A percentile compares a stretch with the other conserved stretches of the same genome.
phyloP scores from a whole-genome alignment of 2,888 invertebrate genomes.

The Meliscaeva auricollis region DNA sequence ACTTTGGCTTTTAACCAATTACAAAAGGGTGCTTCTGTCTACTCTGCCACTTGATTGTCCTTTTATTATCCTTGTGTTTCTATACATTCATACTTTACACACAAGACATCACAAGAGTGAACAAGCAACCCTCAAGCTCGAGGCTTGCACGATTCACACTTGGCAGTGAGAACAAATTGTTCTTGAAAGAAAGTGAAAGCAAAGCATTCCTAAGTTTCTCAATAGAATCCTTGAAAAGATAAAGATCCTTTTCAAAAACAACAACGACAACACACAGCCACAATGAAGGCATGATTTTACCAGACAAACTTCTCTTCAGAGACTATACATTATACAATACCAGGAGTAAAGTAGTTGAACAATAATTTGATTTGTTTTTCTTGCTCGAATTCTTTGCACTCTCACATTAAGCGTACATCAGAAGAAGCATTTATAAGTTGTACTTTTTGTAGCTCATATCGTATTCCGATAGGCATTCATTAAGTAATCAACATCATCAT shows the following conservation, averaged over 20 bases:
- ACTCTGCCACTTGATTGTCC: conserved; percentile 42
- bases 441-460: conserved; percentile 62
- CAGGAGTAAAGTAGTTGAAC: conserved; percentile 42
- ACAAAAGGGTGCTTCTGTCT: conserved; percentile 18
- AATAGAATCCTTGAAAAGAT: conserved; percentile 52
- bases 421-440: neutral
- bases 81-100: neutral
- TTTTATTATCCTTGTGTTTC: conserved; percentile 9
- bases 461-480: conserved; percentile 75
- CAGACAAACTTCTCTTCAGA: conserved; percentile 46
- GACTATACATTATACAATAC: too few relatives aligned
- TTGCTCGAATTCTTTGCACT: conserved; percentile 17
- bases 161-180: conserved; percentile 20
- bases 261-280: neutral
- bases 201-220: conserved; percentile 56
- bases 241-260: conserved; percentile 40
- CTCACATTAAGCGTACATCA: conserved; percentile 12
- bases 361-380: conserved; percentile 74
- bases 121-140: conserved; percentile 25
- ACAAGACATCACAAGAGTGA: neutral
- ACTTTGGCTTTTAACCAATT: conserved; percentile 53
- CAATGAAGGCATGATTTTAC: conserved; percentile 33
- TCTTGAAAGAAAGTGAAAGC: conserved; percentile 59
- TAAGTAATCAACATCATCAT: conserved; percentile 71
- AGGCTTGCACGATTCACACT: conserved; percentile 65